Evolutionary conservation across 2,113 vertebrate genomes (phyloP), one percentile per base, ranked within the genome.

Genomic region (Nerophis lumbriciformis): DNA sequence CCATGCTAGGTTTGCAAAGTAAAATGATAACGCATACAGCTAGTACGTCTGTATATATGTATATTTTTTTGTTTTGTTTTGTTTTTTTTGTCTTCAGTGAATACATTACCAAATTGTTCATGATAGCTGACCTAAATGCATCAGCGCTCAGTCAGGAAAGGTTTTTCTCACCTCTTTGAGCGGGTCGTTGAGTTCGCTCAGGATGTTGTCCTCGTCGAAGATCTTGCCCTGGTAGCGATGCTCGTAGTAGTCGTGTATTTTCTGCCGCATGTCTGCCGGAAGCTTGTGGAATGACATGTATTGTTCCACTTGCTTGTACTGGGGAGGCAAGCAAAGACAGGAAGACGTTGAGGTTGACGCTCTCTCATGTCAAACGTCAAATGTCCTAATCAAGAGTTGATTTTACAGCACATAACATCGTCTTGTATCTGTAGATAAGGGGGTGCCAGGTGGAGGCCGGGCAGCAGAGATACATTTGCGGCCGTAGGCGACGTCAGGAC

Each of bases 221-320:
- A 99, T 99, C 78, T 99, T 99, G 76, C 97, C 97, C 87, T 99
- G 97, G 84, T 99, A 99, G 72, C 97, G 93, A 66, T 99, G 97
- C 57, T 99, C 97, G 38, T 99, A 99, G 74, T 99, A 99, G 85
- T 99, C 97, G 7, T 99, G 97, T 71, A 99, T 99, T 85, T 98
- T 98, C 88, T 99, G 97, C 12, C 96, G 92, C 95, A 99, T 96
- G 81, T 98, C 97, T 44, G 96, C 95, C 16, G 97, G 97, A 76
- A 99, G 87, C 73, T 99, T 99, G 88, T 99, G 97, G 88, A 99
- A 99, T 49, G 97, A 99, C 97, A 99, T 99, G 87, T 99, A 99
- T 70, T 99, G 97, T 76, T 98, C 97, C 84, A 99, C 96, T 94
- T 99, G 97, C 66, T 99, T 99, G 78, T 99, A 99, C 97, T 98